Evolutionary conservation across 2,113 vertebrate genomes (phyloP), one percentile per base, ranked within the genome.

Genomic region (Pachypanchax playfairii): DNA sequence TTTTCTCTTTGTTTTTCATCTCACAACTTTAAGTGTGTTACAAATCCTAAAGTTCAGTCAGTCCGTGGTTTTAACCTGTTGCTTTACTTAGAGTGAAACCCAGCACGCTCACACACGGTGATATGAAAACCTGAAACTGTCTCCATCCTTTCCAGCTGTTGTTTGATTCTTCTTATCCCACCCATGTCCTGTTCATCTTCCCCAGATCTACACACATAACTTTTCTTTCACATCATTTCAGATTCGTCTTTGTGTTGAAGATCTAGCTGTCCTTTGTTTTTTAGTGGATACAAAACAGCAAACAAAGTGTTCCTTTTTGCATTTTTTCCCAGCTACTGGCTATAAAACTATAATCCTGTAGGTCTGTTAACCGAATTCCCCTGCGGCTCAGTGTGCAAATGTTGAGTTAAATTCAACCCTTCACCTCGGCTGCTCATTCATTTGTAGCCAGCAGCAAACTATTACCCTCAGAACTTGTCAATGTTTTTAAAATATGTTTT

Each of bases 131-230:
- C 38, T 60, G 36, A 70, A 41, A 61, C 38, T 25, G 33, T 75
- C 35, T 59, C 51, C 46, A 46, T 52, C 24, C 5, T 15, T 26
- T 70, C 9, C 41, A 65, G 43, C 24, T 69, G 60, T 48, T 69
- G 48, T 54, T 76, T 38, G 28, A 46, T 25, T 73, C 67, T 75
- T 36, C 25, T 44, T 33, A 29, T 65, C 60, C n/a, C n/a, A 33
- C 52, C 64, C 47, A 58, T 62, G 61, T 72, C 65, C 44, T 77
- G 63, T 73, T 83, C 77, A 55, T 70, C 74, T 71, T 73, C 47
- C 26, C 14, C 60, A 61, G 68, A 55, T 75, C 28, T 24, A 22
- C 51, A 67, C 47, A 70, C 64, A 63, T 24, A 61, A n/a, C 33
- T 33, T 9, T 33, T 3, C 7, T 33, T 29, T 29, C 28, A 5